These are phyloP conservation scores for Tethea ocularis DNA, from an alignment of 2,888 invertebrate species.

Conservation along the genomic window DNA sequence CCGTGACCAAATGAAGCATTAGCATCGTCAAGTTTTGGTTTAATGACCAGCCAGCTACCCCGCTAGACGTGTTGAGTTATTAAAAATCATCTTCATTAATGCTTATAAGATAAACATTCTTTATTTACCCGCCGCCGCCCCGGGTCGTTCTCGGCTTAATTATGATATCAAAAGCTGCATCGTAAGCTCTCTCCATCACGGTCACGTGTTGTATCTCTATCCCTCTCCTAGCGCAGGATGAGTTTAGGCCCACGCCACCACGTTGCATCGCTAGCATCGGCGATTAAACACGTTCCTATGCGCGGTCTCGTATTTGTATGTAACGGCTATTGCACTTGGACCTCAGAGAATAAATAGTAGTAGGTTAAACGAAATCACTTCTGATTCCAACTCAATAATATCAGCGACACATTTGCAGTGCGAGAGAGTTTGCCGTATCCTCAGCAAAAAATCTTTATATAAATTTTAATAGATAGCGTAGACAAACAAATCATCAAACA, in stretches of 20 bases:
- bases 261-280: conserved; percentile 63
- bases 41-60: conserved; percentile 58
- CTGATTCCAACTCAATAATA: conserved; percentile 53
- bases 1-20: conserved; percentile 46
- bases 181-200: conserved; percentile 57
- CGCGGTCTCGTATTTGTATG: conserved; percentile 73
- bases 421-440: conserved; percentile 63
- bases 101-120: conserved; percentile 74
- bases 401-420: conserved; percentile 25
- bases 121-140: conserved; percentile 54
- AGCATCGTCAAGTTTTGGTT: conserved; percentile 51
- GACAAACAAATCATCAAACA: conserved; percentile 52
- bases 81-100: conserved; percentile 70
- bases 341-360: conserved; percentile 38
- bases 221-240: conserved; percentile 62
- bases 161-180: conserved; percentile 79
- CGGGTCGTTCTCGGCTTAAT: conserved; percentile 61
- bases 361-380: conserved; percentile 56
- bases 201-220: conserved; percentile 49
- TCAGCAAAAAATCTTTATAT: conserved; percentile 53
- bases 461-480: conserved; percentile 49
- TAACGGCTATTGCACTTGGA: conserved; percentile 30
- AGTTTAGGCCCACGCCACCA: conserved; percentile 36
- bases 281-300: conserved; percentile 83
- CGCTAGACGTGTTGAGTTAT: conserved; percentile 58